Base-by-base conservation (phyloP, 2,888 invertebrate species). In the Agrochola lota region DNA sequence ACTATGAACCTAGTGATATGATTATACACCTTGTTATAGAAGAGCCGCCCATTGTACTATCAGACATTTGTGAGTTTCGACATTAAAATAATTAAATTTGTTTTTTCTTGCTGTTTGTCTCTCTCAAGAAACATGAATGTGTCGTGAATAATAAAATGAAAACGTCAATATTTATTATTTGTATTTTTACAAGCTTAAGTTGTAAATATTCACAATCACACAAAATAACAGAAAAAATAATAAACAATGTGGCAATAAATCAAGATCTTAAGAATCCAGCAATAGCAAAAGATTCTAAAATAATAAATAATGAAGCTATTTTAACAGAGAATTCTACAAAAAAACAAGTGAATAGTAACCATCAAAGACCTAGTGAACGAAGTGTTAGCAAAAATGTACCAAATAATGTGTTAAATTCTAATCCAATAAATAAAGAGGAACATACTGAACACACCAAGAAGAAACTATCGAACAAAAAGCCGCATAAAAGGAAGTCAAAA, bases 1-100 rank as follows among this genome's bases (percentile, higher is more conserved):
- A 40, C 70, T 80, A 60, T 80, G 72, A 80, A 72, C 86, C 72
- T 40, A 26, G 6, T 4, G 68, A 80, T 74, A 75, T 55, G 67
- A 59, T 71, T 30, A 71, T n/a, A 20, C 3, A 46, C 4, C 23
- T 64, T 69, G n/a, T 46, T 46, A 68, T 20, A 62, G 6, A 62
- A 9, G 15, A 62, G 3, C 15, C 20, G 43, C 9, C n/a, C 52
- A 83, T 62, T 80, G 43, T 77, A 8, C 0, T 1, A 40, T 35
- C 23, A 40, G 35, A 26, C 26, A 6, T 43, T 70, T 26, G 26
- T 35, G 52, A 60, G 59, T 30, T 78, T 20, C 9, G 0, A 49
- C 30, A 52, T 35, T 62, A 40, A 23, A 26, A 17, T 70, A 55
- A 20, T 57, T 43, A 35, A 30, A 35, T 9, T 30, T 68, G n/a